phyloP scores from a whole-genome alignment of 2,797 vertebrate genomes.

The Urocyon cinereoargenteus region DNA sequence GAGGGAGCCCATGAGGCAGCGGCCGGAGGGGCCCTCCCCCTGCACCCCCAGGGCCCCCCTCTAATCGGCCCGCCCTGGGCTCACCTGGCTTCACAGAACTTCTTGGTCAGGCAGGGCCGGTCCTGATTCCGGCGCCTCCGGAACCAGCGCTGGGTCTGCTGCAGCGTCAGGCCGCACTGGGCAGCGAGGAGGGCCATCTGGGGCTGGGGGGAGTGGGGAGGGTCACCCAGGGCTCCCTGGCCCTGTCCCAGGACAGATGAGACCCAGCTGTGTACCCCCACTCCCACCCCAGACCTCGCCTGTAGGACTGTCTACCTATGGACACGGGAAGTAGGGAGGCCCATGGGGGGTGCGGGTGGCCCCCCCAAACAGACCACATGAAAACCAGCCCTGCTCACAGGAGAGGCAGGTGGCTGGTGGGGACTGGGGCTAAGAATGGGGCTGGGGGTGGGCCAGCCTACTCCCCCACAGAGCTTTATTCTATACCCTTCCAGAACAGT shows the following conservation, averaged over 20 bases:
- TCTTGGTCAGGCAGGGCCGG: constrained; percentile 92
- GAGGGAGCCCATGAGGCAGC: background rate
- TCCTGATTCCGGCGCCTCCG: constrained; percentile 91
- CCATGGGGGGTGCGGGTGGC: background rate
- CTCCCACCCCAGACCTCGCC: background rate
- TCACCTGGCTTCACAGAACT: constrained; percentile 89
- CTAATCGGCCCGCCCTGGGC: background rate
- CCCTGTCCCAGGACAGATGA: background rate
- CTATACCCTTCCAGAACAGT: background rate
- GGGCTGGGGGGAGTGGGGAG: background rate
- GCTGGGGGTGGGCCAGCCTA: background rate
- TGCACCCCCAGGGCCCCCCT: background rate
- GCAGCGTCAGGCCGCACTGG: constrained; percentile 86
- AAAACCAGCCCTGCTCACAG: background rate
- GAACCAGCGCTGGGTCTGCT: constrained; percentile 94
- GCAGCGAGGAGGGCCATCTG: constrained; percentile 62
- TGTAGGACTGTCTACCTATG: background rate
- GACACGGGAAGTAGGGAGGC: too few species aligned
- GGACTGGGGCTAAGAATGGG: background rate
- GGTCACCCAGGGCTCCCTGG: background rate
- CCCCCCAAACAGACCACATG: background rate
- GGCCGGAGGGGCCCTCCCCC: rapidly evolving
- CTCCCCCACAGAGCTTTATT: background rate
- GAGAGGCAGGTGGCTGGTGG: background rate
- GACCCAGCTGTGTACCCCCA: background rate